Conservation (phyloP, 2,797 vertebrate species). For the Chelidonichthys spinosus region DNA sequence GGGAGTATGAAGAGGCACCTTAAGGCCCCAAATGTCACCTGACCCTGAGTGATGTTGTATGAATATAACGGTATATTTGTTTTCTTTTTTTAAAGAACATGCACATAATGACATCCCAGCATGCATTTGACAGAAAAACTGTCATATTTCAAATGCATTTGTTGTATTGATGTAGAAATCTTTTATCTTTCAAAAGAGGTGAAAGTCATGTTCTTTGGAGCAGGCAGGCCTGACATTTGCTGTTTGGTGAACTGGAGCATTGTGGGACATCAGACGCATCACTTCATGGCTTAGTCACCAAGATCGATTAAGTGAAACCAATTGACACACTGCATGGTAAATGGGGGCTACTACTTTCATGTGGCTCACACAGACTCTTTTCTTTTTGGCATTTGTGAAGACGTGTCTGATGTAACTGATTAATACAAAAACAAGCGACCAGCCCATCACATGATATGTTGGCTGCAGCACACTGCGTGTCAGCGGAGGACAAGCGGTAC, state of each 20-base stretch:
- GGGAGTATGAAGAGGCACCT: background rate
- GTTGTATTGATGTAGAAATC: background rate
- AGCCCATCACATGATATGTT: conserved; percentile 75
- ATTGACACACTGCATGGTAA: conserved; percentile 74
- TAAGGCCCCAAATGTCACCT: background rate
- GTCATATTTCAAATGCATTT: background rate
- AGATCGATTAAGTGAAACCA: conserved; percentile 84
- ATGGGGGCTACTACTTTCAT: conserved; percentile 76
- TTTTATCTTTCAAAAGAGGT: background rate
- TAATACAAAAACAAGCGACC: conserved; percentile 69
- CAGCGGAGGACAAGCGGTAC: conserved; percentile 49
- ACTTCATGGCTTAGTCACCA: conserved; percentile 69
- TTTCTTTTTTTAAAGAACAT: background rate
- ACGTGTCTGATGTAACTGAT: conserved; percentile 75
- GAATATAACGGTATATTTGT: background rate
- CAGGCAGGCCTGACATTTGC: conserved; percentile 26
- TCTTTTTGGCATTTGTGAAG: conserved; percentile 74
- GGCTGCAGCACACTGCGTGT: conserved; percentile 50
- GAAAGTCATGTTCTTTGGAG: conserved; percentile 3
- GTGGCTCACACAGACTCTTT: conserved; percentile 77
- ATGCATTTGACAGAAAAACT: background rate
- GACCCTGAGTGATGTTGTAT: background rate
- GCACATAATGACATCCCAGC: background rate
- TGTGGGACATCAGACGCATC: conserved; percentile 59
- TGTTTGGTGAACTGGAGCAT: conserved; percentile 47